Percentiles rank a stretch among this genome's conserved stretches.
Conservation (phyloP, 2,797 vertebrate species). For the Acestrorhynchus altus region DNA sequence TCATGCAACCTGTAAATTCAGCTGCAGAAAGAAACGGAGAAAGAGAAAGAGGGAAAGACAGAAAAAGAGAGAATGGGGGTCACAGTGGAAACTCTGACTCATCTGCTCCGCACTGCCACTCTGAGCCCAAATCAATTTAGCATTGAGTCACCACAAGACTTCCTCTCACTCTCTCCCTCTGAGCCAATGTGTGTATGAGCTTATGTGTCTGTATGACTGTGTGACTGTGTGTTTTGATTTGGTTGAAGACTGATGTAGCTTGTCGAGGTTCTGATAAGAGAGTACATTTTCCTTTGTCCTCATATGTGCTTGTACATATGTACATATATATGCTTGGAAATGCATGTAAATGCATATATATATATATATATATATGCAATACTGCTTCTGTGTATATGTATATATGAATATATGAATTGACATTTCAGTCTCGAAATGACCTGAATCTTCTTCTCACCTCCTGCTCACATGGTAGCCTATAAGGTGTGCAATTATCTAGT, state of each 20-base stretch:
- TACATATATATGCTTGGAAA: constrained; percentile 1
- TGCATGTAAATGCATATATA: neutral
- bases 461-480: neutral
- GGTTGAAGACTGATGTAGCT: constrained; percentile 31
- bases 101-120: constrained; percentile 74
- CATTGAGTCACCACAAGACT: constrained; percentile 78
- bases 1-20: constrained; percentile 48
- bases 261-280: neutral
- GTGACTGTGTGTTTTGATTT: constrained; percentile 6
- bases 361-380: constrained; percentile 3
- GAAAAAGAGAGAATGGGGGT: constrained; percentile 68
- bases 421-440: neutral
- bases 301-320: neutral
- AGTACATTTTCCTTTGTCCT: constrained; percentile 26
- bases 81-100: constrained; percentile 83
- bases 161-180: constrained; percentile 36
- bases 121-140: constrained; percentile 81
- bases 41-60: constrained; percentile 62
- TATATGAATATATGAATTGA: neutral
- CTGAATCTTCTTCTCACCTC: constrained; percentile 7
- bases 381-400: neutral
- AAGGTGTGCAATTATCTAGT: neutral
- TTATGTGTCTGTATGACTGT: constrained; percentile 10
- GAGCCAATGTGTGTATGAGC: constrained; percentile 25
- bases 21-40: constrained; percentile 59